phyloP scores from a whole-genome alignment of 2,113 vertebrate genomes.

The Xyrauchen texanus region DNA sequence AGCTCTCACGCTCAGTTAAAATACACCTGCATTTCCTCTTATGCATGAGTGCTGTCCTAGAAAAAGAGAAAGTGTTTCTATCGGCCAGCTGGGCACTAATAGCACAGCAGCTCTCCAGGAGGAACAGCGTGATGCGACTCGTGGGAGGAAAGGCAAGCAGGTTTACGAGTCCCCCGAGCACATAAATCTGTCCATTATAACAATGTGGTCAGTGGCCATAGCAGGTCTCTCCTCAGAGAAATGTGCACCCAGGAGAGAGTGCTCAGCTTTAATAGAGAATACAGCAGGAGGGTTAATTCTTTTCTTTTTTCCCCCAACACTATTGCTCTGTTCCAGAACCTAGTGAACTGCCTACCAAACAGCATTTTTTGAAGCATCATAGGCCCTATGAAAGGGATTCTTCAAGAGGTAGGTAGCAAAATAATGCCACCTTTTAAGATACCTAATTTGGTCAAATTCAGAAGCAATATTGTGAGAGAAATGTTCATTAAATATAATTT shows the following conservation, averaged over 20 bases:
- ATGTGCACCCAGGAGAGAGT: conserved; percentile 29
- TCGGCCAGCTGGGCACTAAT: conserved; percentile 18
- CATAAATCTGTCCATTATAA: conserved; percentile 49
- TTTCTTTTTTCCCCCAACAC: background rate
- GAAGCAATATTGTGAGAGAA: too few species aligned
- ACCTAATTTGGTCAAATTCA: too few species aligned
- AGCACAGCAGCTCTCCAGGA: background rate
- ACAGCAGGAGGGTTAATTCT: background rate
- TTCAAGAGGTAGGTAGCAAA: background rate
- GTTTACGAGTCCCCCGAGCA: conserved; percentile 31
- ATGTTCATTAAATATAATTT: too few species aligned
- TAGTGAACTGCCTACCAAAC: background rate
- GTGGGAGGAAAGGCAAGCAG: conserved; percentile 16
- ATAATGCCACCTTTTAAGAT: background rate
- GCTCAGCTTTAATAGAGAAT: conserved; percentile 15
- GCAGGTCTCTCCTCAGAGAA: conserved; percentile 35
- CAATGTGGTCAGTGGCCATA: conserved; percentile 45
- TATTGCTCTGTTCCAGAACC: background rate
- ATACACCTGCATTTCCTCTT: conserved; percentile 13
- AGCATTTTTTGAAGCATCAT: too few species aligned
- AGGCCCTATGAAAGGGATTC: too few species aligned
- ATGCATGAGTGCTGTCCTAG: background rate
- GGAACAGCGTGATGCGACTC: background rate
- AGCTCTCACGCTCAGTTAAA: background rate
- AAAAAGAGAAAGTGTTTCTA: conserved; percentile 12